Conservation (phyloP, 2,888 invertebrate species). For the Nowickia ferox region DNA sequence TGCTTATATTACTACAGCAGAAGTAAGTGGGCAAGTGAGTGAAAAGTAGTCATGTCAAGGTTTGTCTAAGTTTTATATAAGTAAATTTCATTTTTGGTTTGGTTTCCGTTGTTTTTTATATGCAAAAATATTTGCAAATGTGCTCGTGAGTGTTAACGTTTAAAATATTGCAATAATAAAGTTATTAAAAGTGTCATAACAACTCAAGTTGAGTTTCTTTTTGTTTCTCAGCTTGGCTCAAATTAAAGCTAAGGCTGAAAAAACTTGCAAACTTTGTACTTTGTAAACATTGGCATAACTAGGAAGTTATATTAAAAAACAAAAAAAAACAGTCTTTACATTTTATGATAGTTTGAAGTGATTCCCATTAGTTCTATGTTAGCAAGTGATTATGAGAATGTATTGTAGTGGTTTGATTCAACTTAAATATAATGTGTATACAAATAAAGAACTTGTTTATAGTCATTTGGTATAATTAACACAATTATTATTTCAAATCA, state of each 20-base stretch:
- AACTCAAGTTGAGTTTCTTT: conserved; percentile 76
- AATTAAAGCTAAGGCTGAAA: conserved; percentile 60
- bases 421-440: too few species aligned
- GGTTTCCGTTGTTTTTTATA: conserved; percentile 20
- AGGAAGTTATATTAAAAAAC: not conserved
- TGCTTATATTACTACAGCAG: not conserved
- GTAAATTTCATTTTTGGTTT: conserved; percentile 64
- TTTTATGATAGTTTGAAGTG: not conserved
- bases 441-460: too few species aligned
- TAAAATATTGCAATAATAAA: conserved; percentile 81
- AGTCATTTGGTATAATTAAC: too few species aligned
- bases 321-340: not conserved
- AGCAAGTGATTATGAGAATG: too few species aligned
- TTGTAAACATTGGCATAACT: conserved; percentile 29
- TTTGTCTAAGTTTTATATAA: conserved; percentile 58
- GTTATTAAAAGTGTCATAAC: conserved; percentile 83
- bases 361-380: not conserved
- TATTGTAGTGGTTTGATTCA: too few species aligned
- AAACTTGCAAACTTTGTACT: conserved; percentile 37
- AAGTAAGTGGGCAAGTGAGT: not conserved
- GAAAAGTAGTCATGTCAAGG: conserved; percentile 42
- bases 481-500: too few species aligned
- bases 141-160: conserved; percentile 71
- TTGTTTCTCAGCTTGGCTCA: conserved; percentile 51
- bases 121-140: conserved; percentile 41